Evolutionary conservation across 2,888 invertebrate species (phyloP).

Genomic region (Suillia variegata): DNA sequence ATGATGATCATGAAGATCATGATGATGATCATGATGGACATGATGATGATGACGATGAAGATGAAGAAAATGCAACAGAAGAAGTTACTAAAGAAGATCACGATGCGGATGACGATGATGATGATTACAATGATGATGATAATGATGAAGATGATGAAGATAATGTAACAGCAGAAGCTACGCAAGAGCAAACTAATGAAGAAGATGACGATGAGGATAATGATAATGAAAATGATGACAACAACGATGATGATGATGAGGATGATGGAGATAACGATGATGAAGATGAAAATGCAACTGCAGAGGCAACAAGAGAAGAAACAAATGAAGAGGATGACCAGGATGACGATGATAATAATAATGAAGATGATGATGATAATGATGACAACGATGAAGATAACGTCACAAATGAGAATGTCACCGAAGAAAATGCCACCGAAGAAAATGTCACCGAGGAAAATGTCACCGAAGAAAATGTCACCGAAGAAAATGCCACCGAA

Average conservation of each 20-base stretch:
- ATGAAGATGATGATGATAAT: constrained; percentile 36
- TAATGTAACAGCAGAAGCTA: constrained; percentile 37
- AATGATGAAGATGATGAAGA: constrained; percentile 49
- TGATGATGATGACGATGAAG: constrained; percentile 48
- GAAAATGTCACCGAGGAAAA: constrained; percentile 43
- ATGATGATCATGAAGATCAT: constrained; percentile 46
- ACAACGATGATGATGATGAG: constrained; percentile 51
- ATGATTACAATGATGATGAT: constrained; percentile 44
- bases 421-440: constrained; percentile 46
- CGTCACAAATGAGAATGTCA: constrained; percentile 40
- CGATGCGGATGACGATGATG: constrained; percentile 56
- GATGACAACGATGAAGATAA: constrained; percentile 41
- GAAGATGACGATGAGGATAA: constrained; percentile 58
- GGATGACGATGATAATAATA: constrained; percentile 47
- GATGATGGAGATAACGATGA: constrained; percentile 39
- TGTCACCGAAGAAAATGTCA: constrained; percentile 44
- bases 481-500: constrained; percentile 48
- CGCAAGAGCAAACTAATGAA: constrained; percentile 55
- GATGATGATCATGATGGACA: constrained; percentile 39
- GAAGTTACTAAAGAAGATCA: constrained; percentile 59
- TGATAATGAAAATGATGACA: constrained; percentile 42
- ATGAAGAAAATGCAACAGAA: constrained; percentile 44
- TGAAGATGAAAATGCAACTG: constrained; percentile 40
- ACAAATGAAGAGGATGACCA: constrained; percentile 59
- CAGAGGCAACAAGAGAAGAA: constrained; percentile 41